Evolutionary conservation across 2,797 vertebrate species (phyloP).

Genomic region (Dallia pectoralis): DNA sequence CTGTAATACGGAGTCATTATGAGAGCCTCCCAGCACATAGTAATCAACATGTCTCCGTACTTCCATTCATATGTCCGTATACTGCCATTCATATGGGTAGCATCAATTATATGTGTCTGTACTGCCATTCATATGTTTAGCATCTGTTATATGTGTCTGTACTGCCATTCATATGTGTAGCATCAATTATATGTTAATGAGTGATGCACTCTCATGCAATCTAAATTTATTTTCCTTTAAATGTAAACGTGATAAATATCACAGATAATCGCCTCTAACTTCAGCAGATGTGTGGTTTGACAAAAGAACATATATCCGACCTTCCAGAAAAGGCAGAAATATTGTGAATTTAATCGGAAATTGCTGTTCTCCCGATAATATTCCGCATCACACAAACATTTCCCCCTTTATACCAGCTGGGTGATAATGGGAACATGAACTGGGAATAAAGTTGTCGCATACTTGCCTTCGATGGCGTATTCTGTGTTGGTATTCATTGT

Average conservation of each 20-base stretch:
- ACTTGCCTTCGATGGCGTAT: slow-evolving; percentile 12
- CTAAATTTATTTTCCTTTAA: not conserved
- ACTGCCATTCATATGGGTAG: too few relatives aligned
- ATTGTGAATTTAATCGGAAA: slow-evolving; percentile 2
- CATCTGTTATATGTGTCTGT: too few relatives aligned
- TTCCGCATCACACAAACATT: not conserved
- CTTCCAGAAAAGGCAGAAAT: not conserved
- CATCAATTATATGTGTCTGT: too few relatives aligned
- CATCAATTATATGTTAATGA: too few relatives aligned
- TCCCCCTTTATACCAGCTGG: not conserved
- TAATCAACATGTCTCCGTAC: not conserved
- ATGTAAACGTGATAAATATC: not conserved
- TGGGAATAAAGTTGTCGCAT: not conserved
- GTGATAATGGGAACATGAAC: not conserved
- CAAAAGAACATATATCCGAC: not conserved
- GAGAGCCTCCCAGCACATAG: not conserved
- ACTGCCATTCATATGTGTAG: too few relatives aligned
- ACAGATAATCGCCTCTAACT: not conserved
- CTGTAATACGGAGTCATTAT: too few relatives aligned
- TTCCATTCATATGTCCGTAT: slow-evolving; percentile 13
- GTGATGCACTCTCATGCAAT: slow-evolving; percentile 9
- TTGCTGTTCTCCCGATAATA: not conserved
- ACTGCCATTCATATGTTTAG: slow-evolving; percentile 15
- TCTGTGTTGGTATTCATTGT: not conserved
- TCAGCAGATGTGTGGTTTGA: not conserved